Evolutionary conservation across 2,113 vertebrate species (phyloP), one percentile per base, ranked within the genome.

Genomic region (Odontesthes bonariensis): DNA sequence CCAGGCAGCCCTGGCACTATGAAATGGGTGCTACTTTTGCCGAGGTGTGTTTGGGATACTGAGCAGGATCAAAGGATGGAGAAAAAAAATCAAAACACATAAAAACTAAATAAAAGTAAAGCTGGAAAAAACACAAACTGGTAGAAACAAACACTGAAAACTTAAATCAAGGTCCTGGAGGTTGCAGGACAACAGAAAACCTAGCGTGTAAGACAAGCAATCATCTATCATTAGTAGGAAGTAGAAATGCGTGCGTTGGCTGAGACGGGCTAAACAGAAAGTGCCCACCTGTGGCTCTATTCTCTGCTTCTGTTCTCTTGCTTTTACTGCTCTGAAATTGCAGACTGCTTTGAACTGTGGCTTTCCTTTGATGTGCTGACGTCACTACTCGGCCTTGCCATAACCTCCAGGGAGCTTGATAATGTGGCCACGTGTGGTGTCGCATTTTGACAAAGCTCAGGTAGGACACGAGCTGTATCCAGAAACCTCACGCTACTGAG

Each of bases 241-340:
- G 78, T 64, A 79, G 63, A 82, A 73, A 82, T 62, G 58, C 54
- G 38, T 84, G 72, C 59, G 40, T 52, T 23, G 67, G 72, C 71
- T 13, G 72, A 49, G 56, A 31, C 46, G 10, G 67, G 72, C 44
- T 27, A 66, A 75, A 85, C 70, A 86, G 73, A 81, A 88, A 76
- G 81, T 73, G 82, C 80, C 85, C 89, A 89, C 91, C 88, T 91
- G 88, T 76, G 82, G 89, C 66, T 87, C 89, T 76, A 78, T 86
- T 93, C 82, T 78, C 69, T 74, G 70, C 69, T 32, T 81, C 75
- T 76, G 70, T 85, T 82, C 67, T 82, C 23, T 5, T 20, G 62
- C 59, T 69, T 79, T 86, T 84, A 77, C 82, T 68, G 77, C 81
- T 79, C 77, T 78, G 79, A 90, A 90, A 92, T 90, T 86, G 86